Conservation (phyloP, 2,113 vertebrate genomes). For the Sclerurus mexicanus region DNA sequence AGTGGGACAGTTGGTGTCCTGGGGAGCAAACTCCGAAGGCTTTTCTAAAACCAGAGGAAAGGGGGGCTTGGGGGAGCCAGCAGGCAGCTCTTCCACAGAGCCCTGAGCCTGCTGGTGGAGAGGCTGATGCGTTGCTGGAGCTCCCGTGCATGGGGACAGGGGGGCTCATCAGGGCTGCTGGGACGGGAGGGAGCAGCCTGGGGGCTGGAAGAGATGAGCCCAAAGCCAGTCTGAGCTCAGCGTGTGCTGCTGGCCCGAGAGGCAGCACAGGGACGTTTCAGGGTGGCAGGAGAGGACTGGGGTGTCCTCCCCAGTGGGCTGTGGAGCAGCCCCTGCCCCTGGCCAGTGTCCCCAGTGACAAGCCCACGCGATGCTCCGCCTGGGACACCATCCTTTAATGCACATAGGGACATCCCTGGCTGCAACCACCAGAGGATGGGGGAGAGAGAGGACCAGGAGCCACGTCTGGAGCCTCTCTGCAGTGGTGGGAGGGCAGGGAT, state of each 20-base stretch:
- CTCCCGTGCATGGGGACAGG: rapidly evolving
- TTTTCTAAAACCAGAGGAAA: not conserved
- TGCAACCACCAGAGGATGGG: rapidly evolving
- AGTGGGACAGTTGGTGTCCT: not conserved
- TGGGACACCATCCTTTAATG: slow-evolving; percentile 39
- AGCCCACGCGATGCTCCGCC: not conserved
- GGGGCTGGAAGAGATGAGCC: not conserved
- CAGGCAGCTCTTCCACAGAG: not conserved
- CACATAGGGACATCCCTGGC: not conserved
- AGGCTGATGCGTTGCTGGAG: not conserved
- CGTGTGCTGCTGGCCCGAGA: rapidly evolving
- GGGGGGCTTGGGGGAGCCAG: not conserved
- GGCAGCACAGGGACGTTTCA: rapidly evolving
- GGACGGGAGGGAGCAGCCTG: not conserved
- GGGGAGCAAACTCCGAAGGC: not conserved
- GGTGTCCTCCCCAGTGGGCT: rapidly evolving
- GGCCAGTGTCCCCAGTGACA: rapidly evolving
- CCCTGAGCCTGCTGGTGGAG: not conserved
- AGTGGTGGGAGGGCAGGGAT: not conserved
- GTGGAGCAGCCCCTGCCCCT: not conserved
- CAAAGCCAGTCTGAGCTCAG: not conserved
- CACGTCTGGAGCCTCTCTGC: not conserved
- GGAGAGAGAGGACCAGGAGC: not conserved
- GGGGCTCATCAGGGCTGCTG: not conserved
- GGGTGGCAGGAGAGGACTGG: not conserved